Conservation (phyloP, 2,888 invertebrate species). For the Dolichopus griseipennis region DNA sequence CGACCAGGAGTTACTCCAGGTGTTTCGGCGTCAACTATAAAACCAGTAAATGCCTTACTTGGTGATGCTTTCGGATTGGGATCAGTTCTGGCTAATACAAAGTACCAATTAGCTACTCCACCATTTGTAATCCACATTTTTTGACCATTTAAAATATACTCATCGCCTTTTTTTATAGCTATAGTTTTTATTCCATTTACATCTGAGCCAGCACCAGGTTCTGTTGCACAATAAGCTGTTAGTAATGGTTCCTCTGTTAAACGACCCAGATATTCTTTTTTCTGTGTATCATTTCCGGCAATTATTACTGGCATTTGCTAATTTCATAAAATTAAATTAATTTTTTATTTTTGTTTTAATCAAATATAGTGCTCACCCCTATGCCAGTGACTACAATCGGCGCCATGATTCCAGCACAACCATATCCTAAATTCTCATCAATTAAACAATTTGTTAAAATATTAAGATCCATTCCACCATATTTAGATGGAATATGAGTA, state of each 20-base stretch:
- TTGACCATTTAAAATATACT: slow-evolving; percentile 80
- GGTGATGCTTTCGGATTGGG: slow-evolving; percentile 78
- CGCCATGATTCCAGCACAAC: slow-evolving; percentile 63
- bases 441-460: slow-evolving; percentile 58
- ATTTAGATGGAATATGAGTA: slow-evolving; percentile 62
- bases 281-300: slow-evolving; percentile 73
- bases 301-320: slow-evolving; percentile 81
- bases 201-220: slow-evolving; percentile 87
- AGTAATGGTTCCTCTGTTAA: slow-evolving; percentile 75
- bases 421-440: slow-evolving; percentile 64
- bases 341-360: too few relatives aligned
- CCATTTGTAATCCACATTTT: slow-evolving; percentile 98
- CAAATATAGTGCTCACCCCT: slow-evolving; percentile 38
- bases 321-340: slow-evolving; percentile 28
- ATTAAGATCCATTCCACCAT: slow-evolving; percentile 58
- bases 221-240: slow-evolving; percentile 85
- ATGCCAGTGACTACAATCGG: slow-evolving; percentile 60
- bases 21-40: slow-evolving; percentile 59
- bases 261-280: slow-evolving; percentile 82
- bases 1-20: slow-evolving; percentile 57
- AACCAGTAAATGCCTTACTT: slow-evolving; percentile 71
- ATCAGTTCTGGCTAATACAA: slow-evolving; percentile 79
- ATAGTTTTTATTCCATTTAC: slow-evolving; percentile 79
- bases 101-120: slow-evolving; percentile 86
- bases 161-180: slow-evolving; percentile 82